These are phyloP conservation scores for Metopolophium dirhodum DNA, from an alignment of 1,140 invertebrate genomes.

Conservation along the genomic window DNA sequence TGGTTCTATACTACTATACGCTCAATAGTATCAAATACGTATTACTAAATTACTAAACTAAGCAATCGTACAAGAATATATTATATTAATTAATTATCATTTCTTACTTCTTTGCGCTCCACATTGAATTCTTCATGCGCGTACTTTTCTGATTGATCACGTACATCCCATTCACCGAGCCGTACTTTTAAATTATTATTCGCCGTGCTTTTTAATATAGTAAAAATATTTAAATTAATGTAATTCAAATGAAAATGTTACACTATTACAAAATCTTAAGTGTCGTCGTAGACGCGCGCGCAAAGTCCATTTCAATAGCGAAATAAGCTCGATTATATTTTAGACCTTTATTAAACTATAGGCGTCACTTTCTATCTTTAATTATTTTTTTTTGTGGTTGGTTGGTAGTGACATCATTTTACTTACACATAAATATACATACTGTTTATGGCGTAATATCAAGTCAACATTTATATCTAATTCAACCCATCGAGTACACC, in stretches of 20 bases:
- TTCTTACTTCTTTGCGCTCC: constrained; percentile 80
- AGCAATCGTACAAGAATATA: not conserved
- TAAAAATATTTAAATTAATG: not conserved
- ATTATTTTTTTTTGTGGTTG: not conserved
- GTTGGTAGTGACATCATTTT: not conserved
- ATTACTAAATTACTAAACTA: not conserved
- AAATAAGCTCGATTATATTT: not conserved
- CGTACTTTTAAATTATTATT: constrained; percentile 85
- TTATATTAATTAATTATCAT: not conserved
- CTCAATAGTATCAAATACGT: not conserved
- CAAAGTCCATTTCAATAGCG: not conserved
- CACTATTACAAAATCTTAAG: not conserved
- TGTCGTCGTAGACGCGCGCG: not conserved
- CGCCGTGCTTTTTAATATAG: constrained; percentile 70
- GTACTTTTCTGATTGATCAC: constrained; percentile 79
- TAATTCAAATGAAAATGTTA: constrained; percentile 24
- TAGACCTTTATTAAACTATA: not conserved
- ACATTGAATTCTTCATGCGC: constrained; percentile 88
- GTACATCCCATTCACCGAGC: constrained; percentile 89
- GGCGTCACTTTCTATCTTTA: not conserved
- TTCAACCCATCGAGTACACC: not conserved
- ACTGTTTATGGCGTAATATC: not conserved
- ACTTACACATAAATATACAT: not conserved
- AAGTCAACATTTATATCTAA: not conserved
- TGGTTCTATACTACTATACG: not conserved